phyloP scores from a whole-genome alignment of 1,140 invertebrate genomes.

The Drosophila saltans region DNA sequence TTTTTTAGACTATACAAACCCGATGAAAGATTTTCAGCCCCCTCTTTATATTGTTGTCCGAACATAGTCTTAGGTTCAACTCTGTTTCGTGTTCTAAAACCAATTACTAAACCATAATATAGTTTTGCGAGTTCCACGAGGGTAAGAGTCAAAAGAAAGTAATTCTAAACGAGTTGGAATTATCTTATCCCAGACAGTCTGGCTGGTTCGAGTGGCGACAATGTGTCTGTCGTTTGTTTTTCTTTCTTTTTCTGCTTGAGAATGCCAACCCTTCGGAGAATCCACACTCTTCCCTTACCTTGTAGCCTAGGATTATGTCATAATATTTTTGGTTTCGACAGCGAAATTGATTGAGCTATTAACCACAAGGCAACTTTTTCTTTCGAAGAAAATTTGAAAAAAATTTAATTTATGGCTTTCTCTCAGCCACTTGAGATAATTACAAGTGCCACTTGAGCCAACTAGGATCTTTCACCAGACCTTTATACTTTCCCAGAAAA shows the following conservation, averaged over 20 bases:
- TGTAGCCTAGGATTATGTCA: constrained; percentile 51
- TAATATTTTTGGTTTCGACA: constrained; percentile 56
- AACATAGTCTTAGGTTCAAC: too few species aligned
- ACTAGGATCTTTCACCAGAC: constrained; percentile 58
- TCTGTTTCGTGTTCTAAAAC: too few species aligned
- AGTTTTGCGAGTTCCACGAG: too few species aligned
- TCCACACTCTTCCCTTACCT: neutral
- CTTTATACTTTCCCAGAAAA: constrained; percentile 40
- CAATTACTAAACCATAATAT: too few species aligned
- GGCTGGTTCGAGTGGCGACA: constrained; percentile 7
- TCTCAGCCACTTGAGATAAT: constrained; percentile 37
- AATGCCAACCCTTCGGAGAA: constrained; percentile 51
- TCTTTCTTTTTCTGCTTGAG: neutral
- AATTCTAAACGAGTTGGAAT: neutral
- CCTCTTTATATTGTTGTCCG: too few species aligned
- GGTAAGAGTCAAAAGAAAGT: neutral
- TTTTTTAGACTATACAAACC: too few species aligned
- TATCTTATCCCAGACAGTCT: neutral
- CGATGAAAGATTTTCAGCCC: too few species aligned
- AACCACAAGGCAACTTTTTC: constrained; percentile 62
- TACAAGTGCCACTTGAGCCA: constrained; percentile 11
- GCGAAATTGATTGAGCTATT: constrained; percentile 73
- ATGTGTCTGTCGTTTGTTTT: neutral
- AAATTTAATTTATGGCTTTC: constrained; percentile 58
- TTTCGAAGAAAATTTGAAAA: constrained; percentile 31